A percentile compares a stretch with the other conserved stretches of the same genome.
Evolutionary conservation across 2,888 invertebrate genomes (phyloP).

Genomic region (Erpobdella octoculata): DNA sequence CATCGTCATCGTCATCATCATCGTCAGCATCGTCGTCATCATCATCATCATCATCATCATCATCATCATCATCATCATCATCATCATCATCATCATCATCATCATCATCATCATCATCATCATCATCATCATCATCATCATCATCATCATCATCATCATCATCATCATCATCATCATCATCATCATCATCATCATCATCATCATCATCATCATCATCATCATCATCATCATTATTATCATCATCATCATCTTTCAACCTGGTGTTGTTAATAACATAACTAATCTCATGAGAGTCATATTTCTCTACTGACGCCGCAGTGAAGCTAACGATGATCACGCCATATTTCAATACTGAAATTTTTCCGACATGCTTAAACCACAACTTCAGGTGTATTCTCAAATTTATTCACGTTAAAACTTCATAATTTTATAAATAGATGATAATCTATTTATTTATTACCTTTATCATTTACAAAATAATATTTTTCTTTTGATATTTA

Average conservation of each 20-base stretch:
- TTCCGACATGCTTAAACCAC: no score
- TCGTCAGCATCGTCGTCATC: constrained; percentile 16
- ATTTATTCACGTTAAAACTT: no score
- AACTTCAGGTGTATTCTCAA: no score
- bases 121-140: background rate
- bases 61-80: constrained; percentile 25
- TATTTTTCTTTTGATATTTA: no score
- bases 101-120: background rate
- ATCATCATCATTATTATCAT: constrained; percentile 29
- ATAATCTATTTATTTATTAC: no score
- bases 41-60: constrained; percentile 24
- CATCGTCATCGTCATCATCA: constrained; percentile 3
- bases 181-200: constrained; percentile 23
- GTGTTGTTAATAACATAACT: background rate
- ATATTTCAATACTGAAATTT: no score
- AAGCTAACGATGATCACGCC: no score
- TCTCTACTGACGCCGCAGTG: background rate
- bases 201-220: constrained; percentile 39
- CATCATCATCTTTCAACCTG: background rate
- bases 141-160: constrained; percentile 24
- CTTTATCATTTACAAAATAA: no score
- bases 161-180: constrained; percentile 40
- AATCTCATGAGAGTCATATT: background rate
- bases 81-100: background rate
- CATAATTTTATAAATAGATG: no score